phyloP scores from a whole-genome alignment of 1,140 invertebrate genomes.

The Pseudomyrmex dendroicus region DNA sequence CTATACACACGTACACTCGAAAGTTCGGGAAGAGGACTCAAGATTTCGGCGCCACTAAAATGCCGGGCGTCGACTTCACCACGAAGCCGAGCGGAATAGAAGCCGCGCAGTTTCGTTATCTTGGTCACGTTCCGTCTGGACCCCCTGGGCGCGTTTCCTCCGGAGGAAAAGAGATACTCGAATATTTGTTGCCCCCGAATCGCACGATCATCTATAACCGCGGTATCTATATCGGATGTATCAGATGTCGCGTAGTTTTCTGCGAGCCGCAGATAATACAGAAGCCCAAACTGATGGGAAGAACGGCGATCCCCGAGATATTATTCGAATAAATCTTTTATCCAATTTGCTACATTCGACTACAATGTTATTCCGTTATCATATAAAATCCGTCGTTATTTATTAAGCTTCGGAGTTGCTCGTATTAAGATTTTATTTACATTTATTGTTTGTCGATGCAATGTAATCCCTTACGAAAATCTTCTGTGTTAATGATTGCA shows the following conservation, averaged over 20 bases:
- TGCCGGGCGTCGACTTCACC: constrained; percentile 47
- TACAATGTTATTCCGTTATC: too few species aligned
- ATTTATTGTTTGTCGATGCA: background rate
- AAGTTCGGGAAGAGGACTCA: background rate
- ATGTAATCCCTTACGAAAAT: background rate
- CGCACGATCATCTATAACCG: constrained; percentile 66
- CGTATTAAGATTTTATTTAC: background rate
- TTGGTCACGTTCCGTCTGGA: constrained; percentile 70
- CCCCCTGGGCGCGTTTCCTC: constrained; percentile 62
- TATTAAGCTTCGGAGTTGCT: background rate
- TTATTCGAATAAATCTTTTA: background rate
- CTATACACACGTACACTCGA: background rate
- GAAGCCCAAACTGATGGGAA: background rate
- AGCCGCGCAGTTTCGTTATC: constrained; percentile 68
- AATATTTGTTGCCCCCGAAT: constrained; percentile 69
- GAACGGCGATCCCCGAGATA: background rate
- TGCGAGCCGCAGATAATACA: constrained; percentile 1
- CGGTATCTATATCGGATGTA: constrained; percentile 59
- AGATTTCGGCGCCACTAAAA: constrained; percentile 66
- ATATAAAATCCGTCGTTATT: background rate
- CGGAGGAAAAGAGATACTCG: constrained; percentile 72
- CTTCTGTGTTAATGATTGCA: background rate
- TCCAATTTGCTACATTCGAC: too few species aligned
- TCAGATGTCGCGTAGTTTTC: constrained; percentile 24
- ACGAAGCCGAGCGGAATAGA: constrained; percentile 34